Evolutionary conservation across 2,113 vertebrate genomes (phyloP).

Genomic region (Eretmochelys imbricata): DNA sequence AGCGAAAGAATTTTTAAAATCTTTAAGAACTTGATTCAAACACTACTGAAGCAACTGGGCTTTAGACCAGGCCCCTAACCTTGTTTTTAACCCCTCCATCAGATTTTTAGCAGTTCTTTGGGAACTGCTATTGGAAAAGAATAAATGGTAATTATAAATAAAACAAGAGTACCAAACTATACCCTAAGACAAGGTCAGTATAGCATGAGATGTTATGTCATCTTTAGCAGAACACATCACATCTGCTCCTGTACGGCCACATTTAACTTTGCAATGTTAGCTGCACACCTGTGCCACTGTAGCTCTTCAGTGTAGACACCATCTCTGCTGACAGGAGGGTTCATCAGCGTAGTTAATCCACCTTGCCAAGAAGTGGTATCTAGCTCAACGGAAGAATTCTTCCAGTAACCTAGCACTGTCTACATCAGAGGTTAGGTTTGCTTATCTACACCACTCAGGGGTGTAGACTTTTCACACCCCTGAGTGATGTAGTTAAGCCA

Average conservation of each 20-base stretch:
- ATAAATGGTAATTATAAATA: slow-evolving; percentile 37
- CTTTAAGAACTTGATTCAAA: neutral
- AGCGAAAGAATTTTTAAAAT: neutral
- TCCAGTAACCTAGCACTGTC: neutral
- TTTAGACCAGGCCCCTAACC: neutral
- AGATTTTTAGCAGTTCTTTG: neutral
- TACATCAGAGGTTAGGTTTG: neutral
- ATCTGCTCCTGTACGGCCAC: slow-evolving; percentile 27
- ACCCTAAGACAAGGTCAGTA: slow-evolving; percentile 8
- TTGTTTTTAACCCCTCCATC: too few relatives aligned
- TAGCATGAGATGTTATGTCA: slow-evolving; percentile 9
- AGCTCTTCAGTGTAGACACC: too few relatives aligned
- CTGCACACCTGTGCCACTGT: neutral
- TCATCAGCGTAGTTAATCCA: neutral
- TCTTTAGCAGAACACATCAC: slow-evolving; percentile 11
- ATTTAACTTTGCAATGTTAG: neutral
- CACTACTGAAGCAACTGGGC: neutral
- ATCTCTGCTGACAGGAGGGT: neutral
- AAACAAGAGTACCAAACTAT: slow-evolving; percentile 40
- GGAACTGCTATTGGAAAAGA: neutral
- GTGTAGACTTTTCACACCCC: neutral
- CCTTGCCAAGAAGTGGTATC: neutral
- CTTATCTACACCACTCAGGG: neutral
- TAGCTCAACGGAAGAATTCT: neutral
- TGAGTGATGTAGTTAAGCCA: too few relatives aligned